phyloP scores from a whole-genome alignment of 2,113 vertebrate species.

The Siniperca chuatsi region DNA sequence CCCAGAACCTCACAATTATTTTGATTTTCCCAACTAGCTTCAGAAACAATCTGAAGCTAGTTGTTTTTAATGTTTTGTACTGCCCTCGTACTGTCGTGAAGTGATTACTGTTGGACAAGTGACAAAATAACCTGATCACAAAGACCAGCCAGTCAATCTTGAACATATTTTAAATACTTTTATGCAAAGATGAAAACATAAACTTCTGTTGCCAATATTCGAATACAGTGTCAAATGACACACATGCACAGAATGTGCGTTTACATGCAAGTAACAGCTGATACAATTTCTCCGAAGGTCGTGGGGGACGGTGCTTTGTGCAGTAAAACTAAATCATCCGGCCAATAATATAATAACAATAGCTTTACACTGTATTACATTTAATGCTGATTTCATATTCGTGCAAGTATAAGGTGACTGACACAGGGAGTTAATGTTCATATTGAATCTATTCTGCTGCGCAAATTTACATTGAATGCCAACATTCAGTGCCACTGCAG shows the following conservation, averaged over 20 bases:
- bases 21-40: not conserved
- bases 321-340: not conserved
- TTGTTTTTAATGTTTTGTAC: too few species aligned
- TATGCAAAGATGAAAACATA: not conserved
- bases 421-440: too few species aligned
- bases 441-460: too few species aligned
- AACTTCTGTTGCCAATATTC: not conserved
- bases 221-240: not conserved
- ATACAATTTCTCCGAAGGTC: not conserved
- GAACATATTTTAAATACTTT: not conserved
- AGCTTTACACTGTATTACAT: not conserved
- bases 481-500: too few species aligned
- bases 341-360: not conserved
- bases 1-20: not conserved
- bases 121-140: not conserved
- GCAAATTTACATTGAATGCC: too few species aligned
- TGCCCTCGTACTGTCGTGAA: too few species aligned
- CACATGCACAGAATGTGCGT: too few species aligned
- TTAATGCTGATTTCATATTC: not conserved
- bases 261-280: not conserved
- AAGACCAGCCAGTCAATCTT: not conserved
- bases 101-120: constrained; percentile 5
- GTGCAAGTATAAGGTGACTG: not conserved
- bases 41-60: too few species aligned
- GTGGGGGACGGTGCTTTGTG: not conserved